phyloP scores from a whole-genome alignment of 2,888 invertebrate genomes.

The Pantelozetes paolii region DNA sequence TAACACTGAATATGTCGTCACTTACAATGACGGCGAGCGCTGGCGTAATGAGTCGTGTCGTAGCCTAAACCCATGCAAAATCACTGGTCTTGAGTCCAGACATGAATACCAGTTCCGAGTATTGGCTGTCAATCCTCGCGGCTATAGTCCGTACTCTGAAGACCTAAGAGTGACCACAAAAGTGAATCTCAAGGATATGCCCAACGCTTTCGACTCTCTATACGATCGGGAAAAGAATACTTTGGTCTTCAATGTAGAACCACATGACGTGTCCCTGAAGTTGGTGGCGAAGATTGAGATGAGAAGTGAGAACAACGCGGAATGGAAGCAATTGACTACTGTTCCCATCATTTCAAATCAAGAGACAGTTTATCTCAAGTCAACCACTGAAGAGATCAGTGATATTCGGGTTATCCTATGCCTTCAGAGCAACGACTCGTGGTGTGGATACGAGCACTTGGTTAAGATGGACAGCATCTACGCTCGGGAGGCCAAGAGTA shows the following conservation, averaged over 20 bases:
- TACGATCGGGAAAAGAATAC: constrained; percentile 47
- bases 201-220: constrained; percentile 47
- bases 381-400: constrained; percentile 43
- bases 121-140: constrained; percentile 52
- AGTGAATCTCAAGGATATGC: constrained; percentile 60
- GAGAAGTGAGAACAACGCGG: constrained; percentile 44
- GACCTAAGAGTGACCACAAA: constrained; percentile 75
- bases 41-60: constrained; percentile 59
- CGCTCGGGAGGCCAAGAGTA: constrained; percentile 34
- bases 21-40: constrained; percentile 73
- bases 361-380: constrained; percentile 44
- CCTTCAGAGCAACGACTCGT: constrained; percentile 68
- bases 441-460: constrained; percentile 48
- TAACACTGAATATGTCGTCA: constrained; percentile 61
- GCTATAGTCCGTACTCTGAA: constrained; percentile 78
- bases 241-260: constrained; percentile 46
- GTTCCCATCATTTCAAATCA: constrained; percentile 44
- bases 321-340: constrained; percentile 46
- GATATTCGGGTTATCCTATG: constrained; percentile 73
- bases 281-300: constrained; percentile 48
- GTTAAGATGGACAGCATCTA: constrained; percentile 45
- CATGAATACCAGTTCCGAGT: constrained; percentile 81
- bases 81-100: constrained; percentile 76
- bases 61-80: constrained; percentile 78
- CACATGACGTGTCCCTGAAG: constrained; percentile 44